Evolutionary conservation across 2,797 vertebrate genomes (phyloP).

Genomic region (Erithacus rubecula): DNA sequence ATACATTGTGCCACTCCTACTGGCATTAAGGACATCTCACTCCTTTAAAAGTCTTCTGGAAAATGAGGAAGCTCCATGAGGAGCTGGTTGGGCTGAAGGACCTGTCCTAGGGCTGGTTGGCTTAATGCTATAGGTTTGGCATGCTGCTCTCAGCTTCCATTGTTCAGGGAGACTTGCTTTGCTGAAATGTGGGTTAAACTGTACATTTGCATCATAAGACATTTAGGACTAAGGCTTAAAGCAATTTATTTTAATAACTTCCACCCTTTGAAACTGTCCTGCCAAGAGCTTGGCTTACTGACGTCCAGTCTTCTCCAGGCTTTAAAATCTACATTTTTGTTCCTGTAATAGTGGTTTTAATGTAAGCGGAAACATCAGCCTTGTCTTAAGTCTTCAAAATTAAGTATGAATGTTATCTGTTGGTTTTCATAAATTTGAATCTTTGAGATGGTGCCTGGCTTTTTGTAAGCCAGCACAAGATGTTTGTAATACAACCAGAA

Average conservation of each 20-base stretch:
- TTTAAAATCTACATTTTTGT: not conserved
- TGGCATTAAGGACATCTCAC: not conserved
- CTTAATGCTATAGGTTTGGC: not conserved
- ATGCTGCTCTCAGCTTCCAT: not conserved
- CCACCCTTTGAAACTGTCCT: not conserved
- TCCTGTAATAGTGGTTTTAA: not conserved
- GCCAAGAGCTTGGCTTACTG: not conserved
- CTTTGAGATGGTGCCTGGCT: not conserved
- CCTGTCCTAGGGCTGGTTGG: not conserved
- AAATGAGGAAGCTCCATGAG: not conserved
- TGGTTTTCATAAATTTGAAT: not conserved
- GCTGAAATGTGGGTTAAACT: not conserved
- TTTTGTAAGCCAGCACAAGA: not conserved
- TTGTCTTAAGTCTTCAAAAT: not conserved
- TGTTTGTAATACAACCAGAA: not conserved
- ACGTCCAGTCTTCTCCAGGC: not conserved
- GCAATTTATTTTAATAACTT: not conserved
- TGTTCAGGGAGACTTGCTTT: not conserved
- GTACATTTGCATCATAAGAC: not conserved
- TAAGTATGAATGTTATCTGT: not conserved
- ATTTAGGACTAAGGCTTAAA: not conserved
- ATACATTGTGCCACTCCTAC: accelerated
- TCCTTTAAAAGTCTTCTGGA: not conserved
- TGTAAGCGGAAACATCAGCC: not conserved
- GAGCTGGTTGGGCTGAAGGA: not conserved